These are phyloP conservation scores for Subacronicta megacephala DNA, from an alignment of 2,888 invertebrate genomes.

Conservation along the genomic window DNA sequence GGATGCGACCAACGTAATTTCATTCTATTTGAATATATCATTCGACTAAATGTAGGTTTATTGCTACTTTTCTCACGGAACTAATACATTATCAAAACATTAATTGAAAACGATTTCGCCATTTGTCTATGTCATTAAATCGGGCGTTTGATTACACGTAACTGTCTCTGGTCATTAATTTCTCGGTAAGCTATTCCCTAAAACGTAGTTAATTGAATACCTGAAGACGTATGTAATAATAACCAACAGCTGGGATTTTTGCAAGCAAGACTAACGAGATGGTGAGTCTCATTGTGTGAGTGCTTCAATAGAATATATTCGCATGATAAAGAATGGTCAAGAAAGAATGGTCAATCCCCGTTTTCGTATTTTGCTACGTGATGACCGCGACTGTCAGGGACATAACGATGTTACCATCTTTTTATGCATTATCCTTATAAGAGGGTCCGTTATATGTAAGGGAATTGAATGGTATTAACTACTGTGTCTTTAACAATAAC, in stretches of 20 bases:
- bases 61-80: constrained; percentile 89
- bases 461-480: constrained; percentile 86
- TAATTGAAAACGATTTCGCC: constrained; percentile 86
- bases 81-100: constrained; percentile 86
- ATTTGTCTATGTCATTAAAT: constrained; percentile 81
- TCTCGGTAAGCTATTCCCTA: constrained; percentile 68
- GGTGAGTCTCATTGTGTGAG: constrained; percentile 71
- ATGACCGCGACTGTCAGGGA: constrained; percentile 77
- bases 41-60: constrained; percentile 88
- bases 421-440: constrained; percentile 84
- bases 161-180: constrained; percentile 66
- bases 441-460: constrained; percentile 84
- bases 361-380: constrained; percentile 78
- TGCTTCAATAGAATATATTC: constrained; percentile 74
- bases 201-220: constrained; percentile 62
- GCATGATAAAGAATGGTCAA: constrained; percentile 81
- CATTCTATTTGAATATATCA: constrained; percentile 88
- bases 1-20: constrained; percentile 85
- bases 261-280: constrained; percentile 63
- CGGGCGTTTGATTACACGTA: constrained; percentile 71
- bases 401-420: constrained; percentile 83
- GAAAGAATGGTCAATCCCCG: constrained; percentile 83
- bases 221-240: constrained; percentile 52
- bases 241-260: constrained; percentile 65
- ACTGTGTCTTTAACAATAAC: constrained; percentile 84